A percentile compares a stretch with the other conserved stretches of the same genome.
phyloP scores from a whole-genome alignment of 1,140 invertebrate genomes.

The Teleopsis dalmanni region DNA sequence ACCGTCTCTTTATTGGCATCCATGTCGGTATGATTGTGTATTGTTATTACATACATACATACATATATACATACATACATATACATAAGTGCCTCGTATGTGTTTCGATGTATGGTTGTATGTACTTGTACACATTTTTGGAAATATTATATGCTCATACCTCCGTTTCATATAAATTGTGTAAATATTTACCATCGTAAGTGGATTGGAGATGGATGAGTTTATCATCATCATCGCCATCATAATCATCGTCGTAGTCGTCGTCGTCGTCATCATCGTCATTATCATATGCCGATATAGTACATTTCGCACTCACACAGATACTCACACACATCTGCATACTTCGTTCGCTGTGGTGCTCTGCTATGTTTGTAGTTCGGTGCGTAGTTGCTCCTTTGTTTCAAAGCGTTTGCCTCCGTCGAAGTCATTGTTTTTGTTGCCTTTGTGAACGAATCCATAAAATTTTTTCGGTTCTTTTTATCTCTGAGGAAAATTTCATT shows the following conservation, averaged over 20 bases:
- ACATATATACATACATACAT: background rate
- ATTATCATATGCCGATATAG: constrained; percentile 25
- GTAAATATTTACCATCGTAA: constrained; percentile 45
- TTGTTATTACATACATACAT: background rate
- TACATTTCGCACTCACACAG: constrained; percentile 1
- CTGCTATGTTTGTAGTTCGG: too few relatives aligned
- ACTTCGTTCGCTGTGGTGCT: too few relatives aligned
- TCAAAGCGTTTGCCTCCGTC: too few relatives aligned
- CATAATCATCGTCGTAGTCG: constrained; percentile 22
- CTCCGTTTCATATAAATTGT: constrained; percentile 45
- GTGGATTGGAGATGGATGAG: constrained; percentile 45
- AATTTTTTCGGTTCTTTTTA: too few relatives aligned
- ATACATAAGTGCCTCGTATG: background rate
- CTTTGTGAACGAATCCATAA: too few relatives aligned
- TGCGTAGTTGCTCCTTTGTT: too few relatives aligned
- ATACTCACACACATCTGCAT: background rate
- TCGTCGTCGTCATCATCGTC: constrained; percentile 19
- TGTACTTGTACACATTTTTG: constrained; percentile 40
- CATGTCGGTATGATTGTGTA: background rate
- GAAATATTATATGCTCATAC: constrained; percentile 46
- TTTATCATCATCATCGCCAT: constrained; percentile 28
- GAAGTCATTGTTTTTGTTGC: too few relatives aligned
- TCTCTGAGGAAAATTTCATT: too few relatives aligned
- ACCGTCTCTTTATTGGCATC: too few relatives aligned
- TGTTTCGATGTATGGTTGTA: constrained; percentile 11